These are phyloP conservation scores for Caenorhabditis remanei DNA, from an alignment of 1,140 invertebrate species.

Conservation along the genomic window DNA sequence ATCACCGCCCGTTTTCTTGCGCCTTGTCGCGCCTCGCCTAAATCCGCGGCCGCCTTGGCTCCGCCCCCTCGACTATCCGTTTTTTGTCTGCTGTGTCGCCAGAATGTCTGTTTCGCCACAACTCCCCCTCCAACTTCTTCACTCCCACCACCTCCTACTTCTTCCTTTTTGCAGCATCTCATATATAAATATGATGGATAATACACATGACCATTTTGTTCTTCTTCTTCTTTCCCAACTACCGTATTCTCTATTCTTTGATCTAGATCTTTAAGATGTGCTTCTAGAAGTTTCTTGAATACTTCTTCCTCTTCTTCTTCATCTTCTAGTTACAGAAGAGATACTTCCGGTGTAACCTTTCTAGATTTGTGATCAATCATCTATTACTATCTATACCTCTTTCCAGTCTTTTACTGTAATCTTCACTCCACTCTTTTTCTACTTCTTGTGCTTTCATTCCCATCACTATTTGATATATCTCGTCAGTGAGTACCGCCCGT, in stretches of 20 bases:
- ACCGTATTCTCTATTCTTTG: neutral
- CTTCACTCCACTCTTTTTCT: neutral
- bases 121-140: neutral
- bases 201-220: slow-evolving; percentile 16
- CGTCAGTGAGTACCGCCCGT: slow-evolving; percentile 1
- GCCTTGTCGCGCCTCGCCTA: neutral
- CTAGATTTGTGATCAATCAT: slow-evolving; percentile 16
- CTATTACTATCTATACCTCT: neutral
- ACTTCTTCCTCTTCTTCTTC: neutral
- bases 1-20: slow-evolving; percentile 47
- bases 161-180: slow-evolving; percentile 18
- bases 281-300: neutral
- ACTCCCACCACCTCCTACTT: slow-evolving; percentile 7
- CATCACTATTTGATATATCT: too few species aligned
- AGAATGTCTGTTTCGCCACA: slow-evolving; percentile 53
- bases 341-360: neutral
- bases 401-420: neutral
- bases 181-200: slow-evolving; percentile 27
- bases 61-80: slow-evolving; percentile 5
- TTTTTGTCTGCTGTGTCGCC: slow-evolving; percentile 23
- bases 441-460: neutral
- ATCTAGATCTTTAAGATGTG: neutral
- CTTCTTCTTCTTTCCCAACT: neutral
- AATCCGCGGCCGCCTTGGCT: neutral
- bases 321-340: too few species aligned